Conservation (phyloP, 2,888 invertebrate genomes). For the Priocnemis perturbator region DNA sequence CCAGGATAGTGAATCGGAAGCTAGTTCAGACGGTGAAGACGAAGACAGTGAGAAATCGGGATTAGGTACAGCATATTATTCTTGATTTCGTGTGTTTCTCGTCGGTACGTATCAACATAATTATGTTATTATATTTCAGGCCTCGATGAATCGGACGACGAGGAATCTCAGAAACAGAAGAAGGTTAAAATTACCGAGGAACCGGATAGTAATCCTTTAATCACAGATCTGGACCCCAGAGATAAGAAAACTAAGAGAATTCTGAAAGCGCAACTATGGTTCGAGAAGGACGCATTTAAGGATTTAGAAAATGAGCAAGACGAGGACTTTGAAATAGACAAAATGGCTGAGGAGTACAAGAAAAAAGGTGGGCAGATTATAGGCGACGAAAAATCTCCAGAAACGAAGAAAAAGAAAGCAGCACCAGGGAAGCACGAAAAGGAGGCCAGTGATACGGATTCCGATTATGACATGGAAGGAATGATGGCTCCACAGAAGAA, state of each 20-base stretch:
- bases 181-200: slow-evolving; percentile 39
- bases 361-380: slow-evolving; percentile 81
- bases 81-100: neutral
- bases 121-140: slow-evolving; percentile 72
- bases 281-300: slow-evolving; percentile 89
- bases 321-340: slow-evolving; percentile 91
- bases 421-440: slow-evolving; percentile 61
- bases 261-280: slow-evolving; percentile 91
- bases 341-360: slow-evolving; percentile 83
- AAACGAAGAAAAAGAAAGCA: slow-evolving; percentile 62
- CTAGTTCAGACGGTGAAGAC: slow-evolving; percentile 62
- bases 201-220: slow-evolving; percentile 78
- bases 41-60: slow-evolving; percentile 64
- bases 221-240: slow-evolving; percentile 87
- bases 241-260: slow-evolving; percentile 84
- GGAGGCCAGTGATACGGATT: slow-evolving; percentile 62
- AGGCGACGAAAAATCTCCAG: slow-evolving; percentile 57
- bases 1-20: slow-evolving; percentile 68
- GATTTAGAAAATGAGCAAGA: slow-evolving; percentile 88
- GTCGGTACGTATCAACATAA: neutral
- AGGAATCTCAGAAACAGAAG: slow-evolving; percentile 58
- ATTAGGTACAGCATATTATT: slow-evolving; percentile 50
- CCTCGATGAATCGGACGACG: slow-evolving; percentile 81
- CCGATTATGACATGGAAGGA: slow-evolving; percentile 76
- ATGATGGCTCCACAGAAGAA: slow-evolving; percentile 61